Evolutionary conservation across 2,888 invertebrate species (phyloP), one percentile per base, ranked within the genome.

Genomic region (Margaritifera margaritifera): DNA sequence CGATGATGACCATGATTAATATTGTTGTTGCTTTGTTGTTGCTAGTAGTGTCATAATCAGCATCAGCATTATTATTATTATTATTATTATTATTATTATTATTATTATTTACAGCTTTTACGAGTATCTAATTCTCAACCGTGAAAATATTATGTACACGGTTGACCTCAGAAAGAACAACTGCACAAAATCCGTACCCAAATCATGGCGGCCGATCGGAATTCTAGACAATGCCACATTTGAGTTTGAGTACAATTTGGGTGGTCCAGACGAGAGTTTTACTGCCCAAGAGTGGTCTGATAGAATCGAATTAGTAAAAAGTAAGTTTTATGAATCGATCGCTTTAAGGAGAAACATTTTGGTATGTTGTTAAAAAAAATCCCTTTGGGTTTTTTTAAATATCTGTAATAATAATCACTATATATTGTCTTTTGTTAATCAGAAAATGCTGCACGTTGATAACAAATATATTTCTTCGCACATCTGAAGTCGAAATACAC

Each of bases 221-320:
- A 76, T 81, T 50, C 81, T 78, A 20, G 57, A 58, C 24, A 77
- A 81, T 58, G 79, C 78, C 59, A 79, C 77, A 20, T 81, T 79
- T 56, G 81, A 80, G 71, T 66, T 66, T 54, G 77, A 80, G 65
- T 77, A 66, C 64, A 71, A 69, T 62, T 62, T 81, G 20, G 81
- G 81, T 11, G 81, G 81, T 1, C 81, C 79, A 18, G 77, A 75
- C 2, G 81, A 81, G 61, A 60, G 62, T 19, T 67, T 80, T 31
- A 69, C 69, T 24, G 75, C 72, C 8, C 72, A 72, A 51, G 77
- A 81, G 54, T 81, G 81, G 81, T 78, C 79, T 5, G 81, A 81
- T 64, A 68, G 78, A 19, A 72, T 76, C 31, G 74, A 76, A 4
- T 60, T 68, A 25, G 67, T 69, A 50, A 55, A 51, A 63, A 74